phyloP scores from a whole-genome alignment of 2,888 invertebrate genomes.

The Diarsia dahlii region DNA sequence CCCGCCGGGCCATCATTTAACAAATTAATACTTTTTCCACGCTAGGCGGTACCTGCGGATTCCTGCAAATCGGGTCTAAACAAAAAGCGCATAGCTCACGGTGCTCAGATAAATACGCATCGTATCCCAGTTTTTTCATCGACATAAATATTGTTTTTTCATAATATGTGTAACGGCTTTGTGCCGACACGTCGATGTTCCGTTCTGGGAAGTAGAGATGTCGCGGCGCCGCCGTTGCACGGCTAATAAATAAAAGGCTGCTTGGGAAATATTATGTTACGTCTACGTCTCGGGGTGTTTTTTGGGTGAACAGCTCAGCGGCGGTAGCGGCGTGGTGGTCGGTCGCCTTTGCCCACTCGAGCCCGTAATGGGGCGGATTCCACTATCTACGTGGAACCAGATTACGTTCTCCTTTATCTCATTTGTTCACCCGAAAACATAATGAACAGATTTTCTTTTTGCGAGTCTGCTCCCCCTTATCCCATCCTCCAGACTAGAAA shows the following conservation, averaged over 20 bases:
- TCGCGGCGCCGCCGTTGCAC: constrained; percentile 88
- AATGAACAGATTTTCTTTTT: constrained; percentile 49
- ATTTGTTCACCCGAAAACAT: constrained; percentile 58
- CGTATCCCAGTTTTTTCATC: constrained; percentile 88
- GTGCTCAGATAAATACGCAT: constrained; percentile 86
- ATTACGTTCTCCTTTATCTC: constrained; percentile 67
- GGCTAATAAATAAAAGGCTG: constrained; percentile 90
- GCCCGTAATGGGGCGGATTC: constrained; percentile 80
- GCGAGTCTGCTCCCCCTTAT: constrained; percentile 14
- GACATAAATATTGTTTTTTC: constrained; percentile 90
- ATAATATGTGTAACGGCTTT: constrained; percentile 87
- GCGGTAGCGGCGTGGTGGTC: constrained; percentile 78
- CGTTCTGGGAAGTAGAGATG: constrained; percentile 87
- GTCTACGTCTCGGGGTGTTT: constrained; percentile 86
- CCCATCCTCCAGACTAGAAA: constrained; percentile 10
- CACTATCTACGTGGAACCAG: constrained; percentile 73
- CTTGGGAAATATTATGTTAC: constrained; percentile 91
- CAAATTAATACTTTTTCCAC: constrained; percentile 83
- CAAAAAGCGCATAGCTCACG: constrained; percentile 88
- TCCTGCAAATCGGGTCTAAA: constrained; percentile 85
- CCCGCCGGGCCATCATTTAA: constrained; percentile 79
- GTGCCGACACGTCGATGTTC: constrained; percentile 85
- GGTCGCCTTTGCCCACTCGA: constrained; percentile 82
- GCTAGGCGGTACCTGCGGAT: constrained; percentile 85
- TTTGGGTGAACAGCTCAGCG: constrained; percentile 82